Evolutionary conservation across 2,888 invertebrate genomes (phyloP).

Genomic region (Trisateles emortualis): DNA sequence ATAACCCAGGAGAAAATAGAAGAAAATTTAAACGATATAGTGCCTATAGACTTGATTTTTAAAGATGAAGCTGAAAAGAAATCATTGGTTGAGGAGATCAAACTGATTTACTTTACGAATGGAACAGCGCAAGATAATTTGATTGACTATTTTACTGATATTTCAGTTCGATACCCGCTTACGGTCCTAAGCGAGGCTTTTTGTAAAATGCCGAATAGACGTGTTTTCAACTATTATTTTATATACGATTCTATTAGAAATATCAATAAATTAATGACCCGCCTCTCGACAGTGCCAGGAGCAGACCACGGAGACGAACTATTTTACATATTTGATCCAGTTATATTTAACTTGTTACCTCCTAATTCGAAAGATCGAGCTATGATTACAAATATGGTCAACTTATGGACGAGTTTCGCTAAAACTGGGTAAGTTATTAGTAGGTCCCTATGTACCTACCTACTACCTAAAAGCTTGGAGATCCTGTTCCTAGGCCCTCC

Average conservation of each 20-base stretch:
- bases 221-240: constrained; percentile 57
- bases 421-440: constrained; percentile 51
- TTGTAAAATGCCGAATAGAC: constrained; percentile 26
- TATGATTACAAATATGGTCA: constrained; percentile 46
- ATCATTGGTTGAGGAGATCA: constrained; percentile 36
- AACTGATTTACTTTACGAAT: constrained; percentile 51
- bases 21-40: constrained; percentile 32
- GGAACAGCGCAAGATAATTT: constrained; percentile 33
- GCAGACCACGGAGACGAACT: constrained; percentile 55
- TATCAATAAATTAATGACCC: constrained; percentile 43
- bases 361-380: constrained; percentile 29
- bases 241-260: constrained; percentile 54
- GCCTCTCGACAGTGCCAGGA: constrained; percentile 36
- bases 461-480: constrained; percentile 29
- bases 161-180: constrained; percentile 44
- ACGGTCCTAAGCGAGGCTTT: constrained; percentile 35
- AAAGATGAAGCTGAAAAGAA: constrained; percentile 32
- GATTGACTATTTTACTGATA: constrained; percentile 57
- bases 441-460: neutral
- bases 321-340: constrained; percentile 50
- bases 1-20: constrained; percentile 36
- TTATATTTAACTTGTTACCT: constrained; percentile 24
- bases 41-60: constrained; percentile 49
- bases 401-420: constrained; percentile 56
- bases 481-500: constrained; percentile 14